Conservation (phyloP, 2,113 vertebrate genomes). For the Dipodomys merriami region DNA sequence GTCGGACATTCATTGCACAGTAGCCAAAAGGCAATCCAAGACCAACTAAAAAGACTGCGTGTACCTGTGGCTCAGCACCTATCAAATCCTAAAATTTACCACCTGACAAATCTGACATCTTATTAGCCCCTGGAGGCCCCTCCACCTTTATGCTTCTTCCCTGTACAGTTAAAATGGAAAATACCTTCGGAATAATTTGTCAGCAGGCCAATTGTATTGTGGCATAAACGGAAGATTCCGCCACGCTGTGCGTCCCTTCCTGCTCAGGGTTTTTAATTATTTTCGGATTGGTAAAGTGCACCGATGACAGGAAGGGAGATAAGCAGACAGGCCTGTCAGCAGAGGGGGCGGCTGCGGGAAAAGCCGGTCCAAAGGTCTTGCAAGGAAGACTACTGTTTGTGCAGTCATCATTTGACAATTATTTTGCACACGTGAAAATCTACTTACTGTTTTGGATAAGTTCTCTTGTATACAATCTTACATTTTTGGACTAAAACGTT, state of each 20-base stretch:
- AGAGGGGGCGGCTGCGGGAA: slow-evolving; percentile 59
- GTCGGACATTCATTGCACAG: not conserved
- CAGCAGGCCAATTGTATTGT: slow-evolving; percentile 49
- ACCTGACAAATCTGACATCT: not conserved
- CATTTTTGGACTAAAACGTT: slow-evolving; percentile 23
- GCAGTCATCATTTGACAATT: slow-evolving; percentile 55
- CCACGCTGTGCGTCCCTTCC: slow-evolving; percentile 50
- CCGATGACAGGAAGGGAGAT: no score
- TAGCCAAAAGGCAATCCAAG: not conserved
- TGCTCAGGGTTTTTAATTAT: slow-evolving; percentile 67
- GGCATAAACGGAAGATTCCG: slow-evolving; percentile 47
- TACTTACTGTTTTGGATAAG: slow-evolving; percentile 39
- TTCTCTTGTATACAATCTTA: not conserved
- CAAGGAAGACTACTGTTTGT: slow-evolving; percentile 54
- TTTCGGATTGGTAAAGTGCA: slow-evolving; percentile 69
- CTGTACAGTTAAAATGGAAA: slow-evolving; percentile 36
- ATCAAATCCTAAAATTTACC: slow-evolving; percentile 7
- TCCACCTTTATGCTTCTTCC: not conserved
- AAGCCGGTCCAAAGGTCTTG: slow-evolving; percentile 15
- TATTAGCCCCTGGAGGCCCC: not conserved
- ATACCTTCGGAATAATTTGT: slow-evolving; percentile 69
- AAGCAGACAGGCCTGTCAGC: not conserved
- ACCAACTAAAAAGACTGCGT: not conserved
- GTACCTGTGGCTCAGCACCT: not conserved
- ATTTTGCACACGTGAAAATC: not conserved